Base-by-base conservation (phyloP, 92 coral and sea anemone species). In the Plumapathes pennacea region DNA sequence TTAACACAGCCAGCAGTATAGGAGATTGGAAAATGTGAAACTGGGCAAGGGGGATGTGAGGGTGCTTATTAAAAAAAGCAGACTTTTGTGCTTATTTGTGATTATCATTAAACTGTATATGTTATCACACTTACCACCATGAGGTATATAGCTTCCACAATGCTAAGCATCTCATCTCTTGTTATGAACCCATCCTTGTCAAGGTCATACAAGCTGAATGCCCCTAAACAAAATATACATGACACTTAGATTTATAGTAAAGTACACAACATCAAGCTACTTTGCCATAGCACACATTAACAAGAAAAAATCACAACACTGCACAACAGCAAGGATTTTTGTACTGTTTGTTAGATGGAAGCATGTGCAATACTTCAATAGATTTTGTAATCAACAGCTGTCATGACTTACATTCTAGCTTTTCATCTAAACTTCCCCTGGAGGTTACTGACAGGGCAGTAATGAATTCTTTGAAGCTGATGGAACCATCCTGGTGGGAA, bases 341-440 rank as follows among this genome's bases (percentile, higher is more conserved):
- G n/a, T n/a, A n/a, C n/a, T n/a, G n/a, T n/a, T n/a, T n/a, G n/a
- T n/a, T n/a, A n/a, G n/a, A n/a, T n/a, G n/a, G n/a, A n/a, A n/a
- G n/a, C n/a, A n/a, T n/a, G n/a, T n/a, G n/a, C n/a, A n/a, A n/a
- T n/a, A n/a, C n/a, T n/a, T n/a, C n/a, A n/a, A n/a, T n/a, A n/a
- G n/a, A n/a, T n/a, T n/a, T n/a, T n/a, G n/a, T n/a, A n/a, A n/a
- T n/a, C n/a, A n/a, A n/a, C n/a, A n/a, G 13, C 8, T 1, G 11
- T 18, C 25, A 34, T n/a, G n/a, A 72, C 97, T 72, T 64, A 92
- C 98, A 92, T 72, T 88, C 98, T 36, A 92, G 75, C 53, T 94
- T 94, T 70, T 94, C 99, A 81, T 94, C 99, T 42, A 94, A 61
- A 44, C 96, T 94, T 72, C 99, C 99, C 53, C 99, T 77, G 42